phyloP scores from a whole-genome alignment of 2,888 invertebrate species.

The Ochlodes sylvanus region DNA sequence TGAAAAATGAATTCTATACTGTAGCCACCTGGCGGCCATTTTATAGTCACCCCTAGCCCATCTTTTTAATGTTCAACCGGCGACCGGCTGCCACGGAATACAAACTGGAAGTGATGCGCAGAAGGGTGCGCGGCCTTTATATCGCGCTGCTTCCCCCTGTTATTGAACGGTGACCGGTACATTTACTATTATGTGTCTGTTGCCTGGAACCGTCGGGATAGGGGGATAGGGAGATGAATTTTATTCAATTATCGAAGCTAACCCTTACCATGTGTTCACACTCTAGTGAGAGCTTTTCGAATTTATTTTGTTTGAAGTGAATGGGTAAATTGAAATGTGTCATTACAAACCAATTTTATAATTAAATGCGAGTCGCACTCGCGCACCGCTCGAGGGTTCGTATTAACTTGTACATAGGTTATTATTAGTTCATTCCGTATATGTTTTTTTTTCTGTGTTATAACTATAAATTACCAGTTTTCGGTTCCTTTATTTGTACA shows the following conservation, averaged over 20 bases:
- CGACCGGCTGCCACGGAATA: neutral
- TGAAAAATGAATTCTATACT: neutral
- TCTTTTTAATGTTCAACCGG: neutral
- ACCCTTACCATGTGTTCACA: slow-evolving; percentile 12
- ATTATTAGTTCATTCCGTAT: no score
- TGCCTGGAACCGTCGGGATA: slow-evolving; percentile 21
- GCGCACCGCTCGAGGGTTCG: no score
- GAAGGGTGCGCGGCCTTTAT: slow-evolving; percentile 28
- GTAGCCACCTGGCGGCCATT: neutral
- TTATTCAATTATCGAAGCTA: slow-evolving; percentile 15
- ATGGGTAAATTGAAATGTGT: no score
- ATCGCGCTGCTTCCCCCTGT: slow-evolving; percentile 21
- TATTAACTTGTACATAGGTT: no score
- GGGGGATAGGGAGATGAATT: slow-evolving; percentile 11
- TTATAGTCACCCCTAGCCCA: neutral
- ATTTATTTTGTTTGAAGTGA: no score
- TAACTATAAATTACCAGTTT: no score
- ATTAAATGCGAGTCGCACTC: no score
- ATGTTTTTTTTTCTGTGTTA: no score
- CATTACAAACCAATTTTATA: no score
- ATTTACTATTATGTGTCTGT: slow-evolving; percentile 22
- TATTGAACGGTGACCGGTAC: slow-evolving; percentile 22
- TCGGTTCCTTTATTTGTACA: no score
- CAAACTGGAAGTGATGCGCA: slow-evolving; percentile 18
- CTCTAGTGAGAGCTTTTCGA: neutral